Evolutionary conservation across 2,113 vertebrate species (phyloP).

Genomic region (Rhabdomys dilectus): DNA sequence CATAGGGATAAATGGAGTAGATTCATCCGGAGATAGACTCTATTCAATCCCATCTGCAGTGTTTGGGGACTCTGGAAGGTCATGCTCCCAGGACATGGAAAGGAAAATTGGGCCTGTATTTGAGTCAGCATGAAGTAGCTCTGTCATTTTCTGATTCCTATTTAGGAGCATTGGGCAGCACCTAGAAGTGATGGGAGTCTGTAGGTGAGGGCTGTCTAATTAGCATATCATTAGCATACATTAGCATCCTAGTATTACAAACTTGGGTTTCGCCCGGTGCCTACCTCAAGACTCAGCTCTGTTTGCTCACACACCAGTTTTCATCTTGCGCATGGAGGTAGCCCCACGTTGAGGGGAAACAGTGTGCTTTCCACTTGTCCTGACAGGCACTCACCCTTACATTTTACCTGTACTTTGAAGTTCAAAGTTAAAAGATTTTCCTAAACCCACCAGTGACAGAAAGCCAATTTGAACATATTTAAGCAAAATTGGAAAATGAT

Average conservation of each 20-base stretch:
- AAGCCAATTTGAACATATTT: neutral
- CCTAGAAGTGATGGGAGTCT: neutral
- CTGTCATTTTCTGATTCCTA: neutral
- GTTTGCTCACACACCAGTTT: neutral
- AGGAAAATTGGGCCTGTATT: neutral
- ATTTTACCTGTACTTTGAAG: neutral
- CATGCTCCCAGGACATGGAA: neutral
- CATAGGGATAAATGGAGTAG: neutral
- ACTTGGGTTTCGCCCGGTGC: neutral
- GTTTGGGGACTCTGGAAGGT: neutral
- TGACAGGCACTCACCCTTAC: neutral
- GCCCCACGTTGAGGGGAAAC: neutral
- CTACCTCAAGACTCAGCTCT: neutral
- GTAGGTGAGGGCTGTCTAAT: neutral
- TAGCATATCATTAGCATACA: too few relatives aligned
- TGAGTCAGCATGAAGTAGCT: neutral
- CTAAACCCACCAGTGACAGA: neutral
- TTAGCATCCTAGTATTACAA: neutral
- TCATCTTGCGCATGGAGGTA: neutral
- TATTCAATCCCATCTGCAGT: neutral
- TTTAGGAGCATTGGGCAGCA: neutral
- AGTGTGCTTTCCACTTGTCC: neutral
- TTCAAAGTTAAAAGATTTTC: neutral
- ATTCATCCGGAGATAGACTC: neutral
- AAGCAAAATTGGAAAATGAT: slow-evolving; percentile 8